Evolutionary conservation across 2,797 vertebrate species (phyloP).

Genomic region (Cheirogaleus major): DNA sequence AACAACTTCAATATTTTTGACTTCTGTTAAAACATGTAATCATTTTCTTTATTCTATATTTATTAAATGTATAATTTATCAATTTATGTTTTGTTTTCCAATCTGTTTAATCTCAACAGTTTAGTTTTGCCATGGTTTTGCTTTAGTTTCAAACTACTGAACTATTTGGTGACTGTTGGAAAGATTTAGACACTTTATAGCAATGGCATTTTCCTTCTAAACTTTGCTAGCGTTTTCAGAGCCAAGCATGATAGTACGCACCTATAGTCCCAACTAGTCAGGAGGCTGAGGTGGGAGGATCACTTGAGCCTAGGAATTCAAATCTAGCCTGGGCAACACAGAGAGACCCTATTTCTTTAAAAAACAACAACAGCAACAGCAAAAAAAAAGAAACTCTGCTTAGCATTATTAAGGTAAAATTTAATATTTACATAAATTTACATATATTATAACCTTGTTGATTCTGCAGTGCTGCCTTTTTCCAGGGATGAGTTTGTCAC

Average conservation of each 20-base stretch:
- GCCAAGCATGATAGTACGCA: not conserved
- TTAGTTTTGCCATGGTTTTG: conserved; percentile 39
- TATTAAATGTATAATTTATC: conserved; percentile 15
- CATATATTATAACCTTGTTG: conserved; percentile 45
- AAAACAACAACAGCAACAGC: no score
- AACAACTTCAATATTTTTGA: conserved; percentile 27
- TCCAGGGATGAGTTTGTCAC: not conserved
- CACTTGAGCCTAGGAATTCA: not conserved
- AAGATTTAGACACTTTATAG: conserved; percentile 2
- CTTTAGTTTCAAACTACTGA: not conserved
- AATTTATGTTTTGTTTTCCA: conserved; percentile 29
- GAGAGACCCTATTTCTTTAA: not conserved
- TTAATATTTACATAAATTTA: not conserved
- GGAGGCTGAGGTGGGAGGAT: not conserved
- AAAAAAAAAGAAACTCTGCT: not conserved
- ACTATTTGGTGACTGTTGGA: not conserved
- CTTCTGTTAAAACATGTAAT: not conserved
- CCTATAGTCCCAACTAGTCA: not conserved
- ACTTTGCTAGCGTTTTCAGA: not conserved
- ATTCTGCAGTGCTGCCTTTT: conserved; percentile 52
- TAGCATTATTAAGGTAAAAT: conserved; percentile 11
- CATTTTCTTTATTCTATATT: not conserved
- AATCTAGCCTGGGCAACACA: not conserved
- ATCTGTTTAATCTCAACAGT: conserved; percentile 3
- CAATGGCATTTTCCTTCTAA: conserved; percentile 4